Evolutionary conservation across 1,140 invertebrate genomes (phyloP).

Genomic region (Galleria mellonella): DNA sequence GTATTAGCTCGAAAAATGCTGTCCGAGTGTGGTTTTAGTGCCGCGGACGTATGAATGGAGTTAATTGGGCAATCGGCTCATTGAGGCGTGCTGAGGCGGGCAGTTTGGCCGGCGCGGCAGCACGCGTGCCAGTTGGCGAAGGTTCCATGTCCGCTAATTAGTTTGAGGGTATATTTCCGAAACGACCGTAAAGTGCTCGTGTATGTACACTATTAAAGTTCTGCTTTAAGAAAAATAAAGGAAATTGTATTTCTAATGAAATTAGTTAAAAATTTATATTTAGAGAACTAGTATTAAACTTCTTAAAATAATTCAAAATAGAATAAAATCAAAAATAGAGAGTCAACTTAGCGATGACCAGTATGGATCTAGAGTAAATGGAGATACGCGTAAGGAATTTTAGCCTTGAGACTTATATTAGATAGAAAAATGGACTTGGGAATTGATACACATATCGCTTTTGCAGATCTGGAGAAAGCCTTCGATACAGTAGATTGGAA

Average conservation of each 20-base stretch:
- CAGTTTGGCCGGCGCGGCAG: conserved; percentile 42
- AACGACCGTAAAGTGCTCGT: conserved; percentile 12
- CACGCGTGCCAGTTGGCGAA: conserved; percentile 53
- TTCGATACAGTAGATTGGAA: too few relatives aligned
- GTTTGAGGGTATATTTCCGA: conserved; percentile 30
- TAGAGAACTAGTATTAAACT: too few relatives aligned
- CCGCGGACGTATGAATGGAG: conserved; percentile 56
- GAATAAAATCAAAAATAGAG: too few relatives aligned
- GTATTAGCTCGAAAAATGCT: conserved; percentile 34
- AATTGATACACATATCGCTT: too few relatives aligned
- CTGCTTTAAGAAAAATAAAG: conserved; percentile 8
- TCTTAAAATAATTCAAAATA: too few relatives aligned
- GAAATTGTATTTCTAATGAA: background rate
- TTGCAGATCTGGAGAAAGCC: too few relatives aligned
- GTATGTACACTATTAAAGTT: background rate
- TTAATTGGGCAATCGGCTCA: conserved; percentile 53
- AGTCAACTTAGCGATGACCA: too few relatives aligned
- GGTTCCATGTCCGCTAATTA: conserved; percentile 33
- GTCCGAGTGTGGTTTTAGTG: conserved; percentile 22
- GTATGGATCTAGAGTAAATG: too few relatives aligned
- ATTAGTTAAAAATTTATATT: too few relatives aligned
- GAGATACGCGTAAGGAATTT: too few relatives aligned
- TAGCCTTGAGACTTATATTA: too few relatives aligned
- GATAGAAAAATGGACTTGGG: too few relatives aligned
- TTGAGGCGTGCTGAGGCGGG: conserved; percentile 41